Percentiles rank a stretch among this genome's conserved stretches.
Evolutionary conservation across 2,113 vertebrate species (phyloP).

Genomic region (Gopherus flavomarginatus): DNA sequence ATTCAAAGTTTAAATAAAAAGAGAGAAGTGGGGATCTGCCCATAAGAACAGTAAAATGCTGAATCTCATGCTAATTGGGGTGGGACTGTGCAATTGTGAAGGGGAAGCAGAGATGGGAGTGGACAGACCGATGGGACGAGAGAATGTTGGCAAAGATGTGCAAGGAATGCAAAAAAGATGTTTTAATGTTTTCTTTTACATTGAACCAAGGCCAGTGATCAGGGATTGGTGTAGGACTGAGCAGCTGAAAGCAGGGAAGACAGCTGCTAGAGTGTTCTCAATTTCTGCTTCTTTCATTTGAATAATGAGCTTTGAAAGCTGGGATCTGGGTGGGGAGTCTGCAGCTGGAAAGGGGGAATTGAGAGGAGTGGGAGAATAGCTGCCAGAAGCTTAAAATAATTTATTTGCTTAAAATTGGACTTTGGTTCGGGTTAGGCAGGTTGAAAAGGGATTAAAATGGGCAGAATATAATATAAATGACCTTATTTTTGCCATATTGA

Average conservation of each 20-base stretch:
- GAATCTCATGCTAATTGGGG: not conserved
- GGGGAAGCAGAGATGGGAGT: not conserved
- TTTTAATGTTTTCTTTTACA: not conserved
- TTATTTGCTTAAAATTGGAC: not conserved
- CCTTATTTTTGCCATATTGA: not conserved
- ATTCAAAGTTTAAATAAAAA: not conserved
- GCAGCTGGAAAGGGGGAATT: not conserved
- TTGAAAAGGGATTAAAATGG: not conserved
- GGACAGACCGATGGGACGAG: not conserved
- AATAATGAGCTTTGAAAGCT: not conserved
- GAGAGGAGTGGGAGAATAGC: not conserved
- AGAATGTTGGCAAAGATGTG: not conserved
- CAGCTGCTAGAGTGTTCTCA: conserved; percentile 1
- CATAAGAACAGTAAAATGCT: not conserved
- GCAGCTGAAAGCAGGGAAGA: not conserved
- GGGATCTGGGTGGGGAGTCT: not conserved
- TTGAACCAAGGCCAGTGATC: not conserved
- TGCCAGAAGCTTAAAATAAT: conserved; percentile 36
- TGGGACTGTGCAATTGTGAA: not conserved
- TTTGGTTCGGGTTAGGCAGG: not conserved
- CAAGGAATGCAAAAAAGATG: not conserved
- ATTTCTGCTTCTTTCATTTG: not conserved
- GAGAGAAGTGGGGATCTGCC: not conserved
- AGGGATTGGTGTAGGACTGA: not conserved
- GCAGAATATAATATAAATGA: not conserved